These are phyloP conservation scores for Cardinalis cardinalis DNA, from an alignment of 2,113 vertebrate genomes.

Conservation along the genomic window DNA sequence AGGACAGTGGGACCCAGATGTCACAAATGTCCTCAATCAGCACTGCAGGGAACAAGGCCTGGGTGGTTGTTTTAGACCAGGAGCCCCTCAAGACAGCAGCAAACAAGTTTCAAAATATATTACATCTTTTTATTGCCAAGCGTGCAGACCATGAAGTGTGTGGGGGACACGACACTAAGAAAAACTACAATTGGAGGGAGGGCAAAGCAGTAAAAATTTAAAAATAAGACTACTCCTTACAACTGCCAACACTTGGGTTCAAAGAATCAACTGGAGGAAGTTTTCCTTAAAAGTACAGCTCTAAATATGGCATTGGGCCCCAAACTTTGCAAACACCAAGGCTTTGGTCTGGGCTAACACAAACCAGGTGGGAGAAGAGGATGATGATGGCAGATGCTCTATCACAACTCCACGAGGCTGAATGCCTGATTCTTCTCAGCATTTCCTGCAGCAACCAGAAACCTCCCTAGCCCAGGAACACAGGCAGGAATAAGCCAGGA, in stretches of 20 bases:
- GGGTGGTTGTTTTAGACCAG: background rate
- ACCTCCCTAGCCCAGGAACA: background rate
- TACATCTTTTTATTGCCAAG: constrained; percentile 80
- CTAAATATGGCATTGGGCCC: constrained; percentile 46
- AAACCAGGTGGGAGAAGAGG: background rate
- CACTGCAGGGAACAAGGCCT: background rate
- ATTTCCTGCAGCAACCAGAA: background rate
- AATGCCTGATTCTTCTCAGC: background rate
- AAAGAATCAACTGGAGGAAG: constrained; percentile 55
- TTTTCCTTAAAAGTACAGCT: constrained; percentile 37
- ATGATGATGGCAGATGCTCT: background rate
- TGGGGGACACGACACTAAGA: constrained; percentile 43
- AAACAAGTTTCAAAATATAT: constrained; percentile 78
- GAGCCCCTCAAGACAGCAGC: constrained; percentile 65
- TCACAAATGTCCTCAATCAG: background rate
- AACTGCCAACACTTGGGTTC: constrained; percentile 65
- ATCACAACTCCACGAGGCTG: background rate
- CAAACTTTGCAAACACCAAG: background rate
- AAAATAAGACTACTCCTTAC: constrained; percentile 64
- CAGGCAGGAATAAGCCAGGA: background rate
- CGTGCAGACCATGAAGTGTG: constrained; percentile 71
- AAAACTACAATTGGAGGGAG: constrained; percentile 63
- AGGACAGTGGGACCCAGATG: background rate
- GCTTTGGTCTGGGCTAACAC: background rate
- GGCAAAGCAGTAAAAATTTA: constrained; percentile 66